These are phyloP conservation scores for Microtus ochrogaster DNA, from an alignment of 2,113 vertebrate genomes.

Conservation along the genomic window DNA sequence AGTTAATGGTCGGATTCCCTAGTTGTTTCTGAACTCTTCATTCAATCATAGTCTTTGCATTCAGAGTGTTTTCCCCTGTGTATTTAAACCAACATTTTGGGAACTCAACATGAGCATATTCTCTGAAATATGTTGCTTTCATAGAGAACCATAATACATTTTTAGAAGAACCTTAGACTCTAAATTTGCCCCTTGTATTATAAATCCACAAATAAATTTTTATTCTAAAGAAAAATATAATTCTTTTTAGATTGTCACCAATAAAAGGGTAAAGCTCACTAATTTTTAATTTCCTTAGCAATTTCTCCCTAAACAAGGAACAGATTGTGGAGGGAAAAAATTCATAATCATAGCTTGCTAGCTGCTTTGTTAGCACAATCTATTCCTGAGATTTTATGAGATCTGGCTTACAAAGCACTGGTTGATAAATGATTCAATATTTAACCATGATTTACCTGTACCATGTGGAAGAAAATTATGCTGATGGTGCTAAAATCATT, in stretches of 20 bases:
- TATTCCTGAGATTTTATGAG: conserved; percentile 69
- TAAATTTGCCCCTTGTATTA: conserved; percentile 1
- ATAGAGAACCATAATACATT: background rate
- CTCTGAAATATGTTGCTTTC: conserved; percentile 28
- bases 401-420: conserved; percentile 77
- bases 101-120: background rate
- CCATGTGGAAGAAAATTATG: conserved; percentile 83
- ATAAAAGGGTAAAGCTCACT: conserved; percentile 49
- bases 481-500: conserved; percentile 82
- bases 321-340: conserved; percentile 63
- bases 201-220: conserved; percentile 25
- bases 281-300: conserved; percentile 73
- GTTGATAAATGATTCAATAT: conserved; percentile 86
- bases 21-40: conserved; percentile 11
- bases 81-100: background rate
- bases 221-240: conserved; percentile 50
- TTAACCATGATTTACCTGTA: conserved; percentile 86
- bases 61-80: background rate
- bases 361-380: conserved; percentile 76
- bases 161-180: background rate
- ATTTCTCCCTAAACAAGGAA: conserved; percentile 73
- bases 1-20: conserved; percentile 22
- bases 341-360: conserved; percentile 69
- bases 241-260: conserved; percentile 15
- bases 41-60: conserved; percentile 35